Evolutionary conservation across 2,113 vertebrate species (phyloP), one percentile per base, ranked within the genome.

Genomic region (Istiophorus platypterus): DNA sequence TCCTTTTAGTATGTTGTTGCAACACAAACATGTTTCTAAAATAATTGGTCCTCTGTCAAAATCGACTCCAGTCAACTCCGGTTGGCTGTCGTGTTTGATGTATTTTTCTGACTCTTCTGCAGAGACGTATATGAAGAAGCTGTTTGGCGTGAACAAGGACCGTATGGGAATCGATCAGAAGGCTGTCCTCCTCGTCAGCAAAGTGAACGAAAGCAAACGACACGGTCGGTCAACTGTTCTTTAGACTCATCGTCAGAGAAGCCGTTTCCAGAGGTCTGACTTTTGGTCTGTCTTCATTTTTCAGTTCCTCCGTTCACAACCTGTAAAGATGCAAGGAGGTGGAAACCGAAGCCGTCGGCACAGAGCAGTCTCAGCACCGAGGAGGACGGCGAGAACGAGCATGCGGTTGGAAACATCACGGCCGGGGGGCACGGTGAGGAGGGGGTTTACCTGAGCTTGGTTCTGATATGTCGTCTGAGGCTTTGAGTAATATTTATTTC

Each of bases 81-180:
- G n/a, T 27, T 18, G 14, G 26, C 17, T 70, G 10, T 1, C 0
- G 7, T n/a, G 31, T 18, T 51, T 49, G 2, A 42, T n/a, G 1
- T 17, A 5, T 59, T 0, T 39, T 15, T 56, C 8, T 64, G 13
- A 67, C 1, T 65, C 15, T 72, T 45, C 87, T 90, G 80, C 90
- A 99, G 98, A 98, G 91, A 97, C 96, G 82, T 99, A 99, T 3
- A 93, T 99, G 85, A 97, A 97, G 92, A 97, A 97, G 88, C 96
- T 99, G 74, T 98, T 99, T 52, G 98, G 98, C 34, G 70, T 96
- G 26, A 99, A 98, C 87, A 95, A 95, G 90, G 98, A 97, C 90
- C 95, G 97, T 27, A 97, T 99, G 97, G 96, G 96, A 26, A 94
- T 96, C 54, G 98, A 99, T 91, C 98, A 99, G 93, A 99, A 99